Evolutionary conservation across 2,113 vertebrate genomes (phyloP), one percentile per base, ranked within the genome.

Genomic region (Dissostichus mawsoni): DNA sequence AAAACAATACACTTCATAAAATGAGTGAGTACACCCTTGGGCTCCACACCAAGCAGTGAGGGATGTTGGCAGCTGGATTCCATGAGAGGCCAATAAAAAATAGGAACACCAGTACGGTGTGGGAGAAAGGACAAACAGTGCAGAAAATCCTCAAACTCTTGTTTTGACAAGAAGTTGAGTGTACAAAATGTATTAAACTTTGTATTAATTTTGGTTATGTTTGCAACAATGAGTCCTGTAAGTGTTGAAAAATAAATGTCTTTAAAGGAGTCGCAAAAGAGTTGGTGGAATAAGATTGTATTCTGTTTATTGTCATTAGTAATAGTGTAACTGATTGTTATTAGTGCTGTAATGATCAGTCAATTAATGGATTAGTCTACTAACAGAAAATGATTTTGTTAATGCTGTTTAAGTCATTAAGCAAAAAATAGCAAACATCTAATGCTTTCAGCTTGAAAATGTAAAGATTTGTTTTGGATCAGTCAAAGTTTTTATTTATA

Each of bases 61-160:
- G 51, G 16, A 33, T 76, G 69, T 66, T 86, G 72, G 81, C 17
- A 85, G 61, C 86, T 84, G 59, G 59, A 73, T 76, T 72, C 48
- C 88, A 88, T 69, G 71, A 78, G 89, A 84, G 81, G 20, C 56
- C 77, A 77, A 90, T 91, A 90, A 90, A 91, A 80, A 41, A 41
- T 29, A 61, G 4, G 17, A 23, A 47, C 58, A 58, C 23, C 68
- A 11, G 48, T 70, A 63, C 12, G 23, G 65, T 51, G 71, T 18
- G 41, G 25, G 75, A 64, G 64, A 44, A 68, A 57, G 68, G 61
- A 81, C 74, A 86, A 81, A 85, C 53, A 51, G 20, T 36, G 45
- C 36, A 57, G 59, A 51, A 69, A 71, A 83, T 61, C 14, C 25
- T 20, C 9, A 55, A 76, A 59, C 17, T 74, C 41, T 20, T 4